Conservation (phyloP, 2,797 vertebrate species). For the Dendrocincla tyrannina region DNA sequence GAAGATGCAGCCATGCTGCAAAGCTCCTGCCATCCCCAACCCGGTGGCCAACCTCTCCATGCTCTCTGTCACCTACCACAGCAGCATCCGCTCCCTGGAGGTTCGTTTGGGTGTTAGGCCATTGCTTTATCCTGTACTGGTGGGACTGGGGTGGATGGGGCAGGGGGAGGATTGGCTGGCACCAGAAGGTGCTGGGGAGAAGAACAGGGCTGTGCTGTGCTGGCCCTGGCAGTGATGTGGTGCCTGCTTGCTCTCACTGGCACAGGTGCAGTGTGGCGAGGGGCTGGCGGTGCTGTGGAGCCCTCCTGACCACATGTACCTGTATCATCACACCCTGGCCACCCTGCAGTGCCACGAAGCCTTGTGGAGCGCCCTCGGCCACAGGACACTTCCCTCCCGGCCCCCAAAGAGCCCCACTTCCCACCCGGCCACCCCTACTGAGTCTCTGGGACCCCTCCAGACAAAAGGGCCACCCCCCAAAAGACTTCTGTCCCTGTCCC, state of each 20-base stretch:
- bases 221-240: not conserved
- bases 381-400: not conserved
- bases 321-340: slow-evolving; percentile 89
- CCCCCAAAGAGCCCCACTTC: not conserved
- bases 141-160: not conserved
- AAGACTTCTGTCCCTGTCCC: slow-evolving; percentile 74
- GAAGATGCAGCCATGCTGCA: slow-evolving; percentile 89
- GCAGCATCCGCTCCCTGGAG: slow-evolving; percentile 87
- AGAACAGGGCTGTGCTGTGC: rapidly evolving
- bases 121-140: not conserved
- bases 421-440: not conserved
- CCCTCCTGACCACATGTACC: slow-evolving; percentile 91
- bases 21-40: slow-evolving; percentile 79
- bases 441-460: not conserved
- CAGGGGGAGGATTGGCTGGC: not conserved
- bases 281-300: slow-evolving; percentile 87
- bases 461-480: slow-evolving; percentile 38
- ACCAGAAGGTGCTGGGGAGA: rapidly evolving
- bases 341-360: slow-evolving; percentile 80
- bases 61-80: slow-evolving; percentile 83
- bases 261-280: slow-evolving; percentile 81
- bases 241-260: not conserved
- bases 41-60: slow-evolving; percentile 83
- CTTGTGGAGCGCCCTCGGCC: slow-evolving; percentile 63
- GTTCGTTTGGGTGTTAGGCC: slow-evolving; percentile 55